A percentile compares a stretch with the other conserved stretches of the same genome.
Evolutionary conservation across 2,888 invertebrate species (phyloP).

Genomic region (Bimastos eiseni): DNA sequence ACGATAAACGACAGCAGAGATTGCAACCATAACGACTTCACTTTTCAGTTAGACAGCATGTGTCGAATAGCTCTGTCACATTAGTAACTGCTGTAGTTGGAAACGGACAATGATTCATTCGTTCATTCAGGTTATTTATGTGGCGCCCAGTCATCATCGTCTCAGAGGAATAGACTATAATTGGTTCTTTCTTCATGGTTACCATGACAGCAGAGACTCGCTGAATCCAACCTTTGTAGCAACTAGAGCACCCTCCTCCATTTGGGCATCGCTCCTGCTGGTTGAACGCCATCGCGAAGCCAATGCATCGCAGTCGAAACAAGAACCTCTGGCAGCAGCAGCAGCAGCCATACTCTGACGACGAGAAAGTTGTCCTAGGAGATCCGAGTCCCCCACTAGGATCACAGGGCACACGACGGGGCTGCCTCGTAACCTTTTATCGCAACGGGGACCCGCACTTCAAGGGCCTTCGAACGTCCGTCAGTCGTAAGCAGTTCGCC

Average conservation of each 20-base stretch:
- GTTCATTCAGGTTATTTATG: no score
- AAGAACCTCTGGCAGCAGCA: background rate
- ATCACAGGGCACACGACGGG: background rate
- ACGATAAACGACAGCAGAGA: no score
- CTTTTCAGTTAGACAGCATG: no score
- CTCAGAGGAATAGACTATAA: background rate
- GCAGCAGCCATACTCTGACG: background rate
- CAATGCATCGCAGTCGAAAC: background rate
- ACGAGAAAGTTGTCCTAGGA: background rate
- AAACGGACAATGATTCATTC: no score
- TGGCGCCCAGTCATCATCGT: background rate
- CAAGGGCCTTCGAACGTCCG: slow-evolving; percentile 83
- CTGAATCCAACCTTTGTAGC: background rate
- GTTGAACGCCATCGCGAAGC: background rate
- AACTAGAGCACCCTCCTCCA: no score
- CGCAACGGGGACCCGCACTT: slow-evolving; percentile 91
- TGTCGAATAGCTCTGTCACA: no score
- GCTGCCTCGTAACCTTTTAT: slow-evolving; percentile 78
- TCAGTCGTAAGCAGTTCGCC: slow-evolving; percentile 83
- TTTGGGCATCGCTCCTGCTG: background rate
- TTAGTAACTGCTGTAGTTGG: no score
- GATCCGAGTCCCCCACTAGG: background rate
- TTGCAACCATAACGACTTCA: no score
- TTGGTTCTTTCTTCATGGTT: background rate
- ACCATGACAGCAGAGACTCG: slow-evolving; percentile 3